Evolutionary conservation across 2,888 invertebrate genomes (phyloP).

Genomic region (Nymphalis urticae): DNA sequence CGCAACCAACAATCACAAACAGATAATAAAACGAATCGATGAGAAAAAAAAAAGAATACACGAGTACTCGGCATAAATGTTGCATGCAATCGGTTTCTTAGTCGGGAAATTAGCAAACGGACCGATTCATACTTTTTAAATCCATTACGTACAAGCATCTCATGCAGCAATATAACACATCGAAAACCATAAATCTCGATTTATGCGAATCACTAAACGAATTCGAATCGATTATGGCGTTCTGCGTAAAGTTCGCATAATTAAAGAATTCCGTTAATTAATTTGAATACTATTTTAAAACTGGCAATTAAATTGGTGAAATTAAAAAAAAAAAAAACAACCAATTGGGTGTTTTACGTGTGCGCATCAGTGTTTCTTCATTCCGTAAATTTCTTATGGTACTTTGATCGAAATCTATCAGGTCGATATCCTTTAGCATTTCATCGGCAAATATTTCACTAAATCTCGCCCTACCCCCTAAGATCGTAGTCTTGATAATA

Average conservation of each 20-base stretch:
- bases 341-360: constrained; percentile 17
- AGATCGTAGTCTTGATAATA: constrained; percentile 72
- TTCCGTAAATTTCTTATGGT: constrained; percentile 44
- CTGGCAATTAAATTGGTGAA: constrained; percentile 23
- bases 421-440: constrained; percentile 64
- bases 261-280: constrained; percentile 54
- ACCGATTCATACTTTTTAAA: constrained; percentile 28
- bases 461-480: constrained; percentile 68
- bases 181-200: constrained; percentile 56
- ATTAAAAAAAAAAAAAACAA: constrained; percentile 10
- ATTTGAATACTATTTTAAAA: constrained; percentile 45
- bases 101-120: constrained; percentile 57
- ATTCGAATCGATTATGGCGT: constrained; percentile 53
- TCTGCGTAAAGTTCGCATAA: constrained; percentile 44
- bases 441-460: constrained; percentile 74
- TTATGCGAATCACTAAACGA: constrained; percentile 52
- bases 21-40: constrained; percentile 74
- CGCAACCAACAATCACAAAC: constrained; percentile 78
- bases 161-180: constrained; percentile 44
- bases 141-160: constrained; percentile 46
- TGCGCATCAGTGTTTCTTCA: constrained; percentile 36
- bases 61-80: constrained; percentile 56
- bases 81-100: constrained; percentile 63
- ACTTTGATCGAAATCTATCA: constrained; percentile 48
- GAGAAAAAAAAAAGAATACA: constrained; percentile 49